Base-by-base conservation (phyloP, 1,140 invertebrate genomes). In the Daktulosphaira vitifoliae region DNA sequence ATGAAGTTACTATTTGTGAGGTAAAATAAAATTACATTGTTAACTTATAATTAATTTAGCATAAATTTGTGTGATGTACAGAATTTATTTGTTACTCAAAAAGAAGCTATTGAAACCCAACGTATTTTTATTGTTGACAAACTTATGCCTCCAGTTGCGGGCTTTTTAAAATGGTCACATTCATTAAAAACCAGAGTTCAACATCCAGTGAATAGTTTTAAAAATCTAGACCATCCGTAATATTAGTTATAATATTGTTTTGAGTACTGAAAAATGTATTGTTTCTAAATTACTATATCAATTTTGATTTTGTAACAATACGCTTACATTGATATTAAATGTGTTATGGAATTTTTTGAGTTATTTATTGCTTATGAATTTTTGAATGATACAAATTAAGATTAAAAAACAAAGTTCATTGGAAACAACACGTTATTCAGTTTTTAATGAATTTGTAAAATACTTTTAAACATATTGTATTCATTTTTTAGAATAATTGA, bases 81-180 rank as follows among this genome's bases (percentile, higher is more conserved):
- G 80, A 76, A 76, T 70, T 76, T 80, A 26, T 85, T 82, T 70
- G 76, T 79, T 51, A 82, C 82, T 68, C 84, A 85, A 75, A 78
- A 79, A 66, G 73, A 76, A 37, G 73, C 79, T 52, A 78, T 83
- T n/a, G 77, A 81, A 64, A 81, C 80, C 68, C 81, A 80, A 66
- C 84, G 83, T 2, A 79, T 79, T 33, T 80, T 84, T 69, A 82
- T 82, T 54, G 81, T 90, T 2, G 83, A 92, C 70, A 81, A 82
- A 39, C 85, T 85, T 74, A 83, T 92, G 76, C 90, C 92, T 0
- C 86, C 88, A 2, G 82, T 93, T 6, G 83, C 90, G n/a, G 88
- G 90, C 23, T 82, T 84, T 11, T 78, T 96, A 20, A 81, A 87
- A 65, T 95, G 88, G 83, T 86, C 86, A 39, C 79, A 81, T 65